Percentiles rank a stretch among this genome's conserved stretches.
Conservation (phyloP, 2,888 invertebrate genomes). For the Cenopis cana region DNA sequence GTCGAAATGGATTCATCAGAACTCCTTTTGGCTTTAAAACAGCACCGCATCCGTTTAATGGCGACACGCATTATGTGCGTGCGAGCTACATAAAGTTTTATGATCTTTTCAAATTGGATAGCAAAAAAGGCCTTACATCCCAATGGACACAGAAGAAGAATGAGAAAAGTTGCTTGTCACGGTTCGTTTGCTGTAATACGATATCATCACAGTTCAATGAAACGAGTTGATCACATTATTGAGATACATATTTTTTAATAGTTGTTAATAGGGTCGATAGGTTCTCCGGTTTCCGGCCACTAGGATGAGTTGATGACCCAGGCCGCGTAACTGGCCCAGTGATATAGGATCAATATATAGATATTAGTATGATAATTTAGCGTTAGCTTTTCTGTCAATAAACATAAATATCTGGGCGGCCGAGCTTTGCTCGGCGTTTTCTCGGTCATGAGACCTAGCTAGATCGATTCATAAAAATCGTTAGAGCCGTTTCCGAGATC, state of each 20-base stretch:
- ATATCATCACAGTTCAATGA: constrained; percentile 15
- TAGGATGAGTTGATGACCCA: too few relatives aligned
- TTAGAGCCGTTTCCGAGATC: too few relatives aligned
- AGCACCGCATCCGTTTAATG: background rate
- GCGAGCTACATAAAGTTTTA: constrained; percentile 10
- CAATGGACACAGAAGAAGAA: constrained; percentile 14
- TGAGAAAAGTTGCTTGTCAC: constrained; percentile 28
- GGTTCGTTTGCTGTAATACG: constrained; percentile 27
- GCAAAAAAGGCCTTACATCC: constrained; percentile 20
- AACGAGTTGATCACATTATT: background rate
- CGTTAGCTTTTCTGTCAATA: too few relatives aligned
- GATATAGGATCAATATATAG: too few relatives aligned
- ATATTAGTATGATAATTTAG: too few relatives aligned
- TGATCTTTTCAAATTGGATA: background rate
- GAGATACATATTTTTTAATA: background rate
- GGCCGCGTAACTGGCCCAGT: too few relatives aligned
- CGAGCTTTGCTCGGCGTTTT: too few relatives aligned
- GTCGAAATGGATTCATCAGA: background rate
- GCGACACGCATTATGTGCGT: background rate
- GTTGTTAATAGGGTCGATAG: too few relatives aligned
- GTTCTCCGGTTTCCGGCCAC: too few relatives aligned
- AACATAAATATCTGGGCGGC: too few relatives aligned
- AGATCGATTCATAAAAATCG: too few relatives aligned
- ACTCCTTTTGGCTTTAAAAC: background rate
- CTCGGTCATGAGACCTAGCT: too few relatives aligned